These are phyloP conservation scores for Basileuterus tristriatus DNA, from an alignment of 2,797 vertebrate genomes.

Conservation along the genomic window DNA sequence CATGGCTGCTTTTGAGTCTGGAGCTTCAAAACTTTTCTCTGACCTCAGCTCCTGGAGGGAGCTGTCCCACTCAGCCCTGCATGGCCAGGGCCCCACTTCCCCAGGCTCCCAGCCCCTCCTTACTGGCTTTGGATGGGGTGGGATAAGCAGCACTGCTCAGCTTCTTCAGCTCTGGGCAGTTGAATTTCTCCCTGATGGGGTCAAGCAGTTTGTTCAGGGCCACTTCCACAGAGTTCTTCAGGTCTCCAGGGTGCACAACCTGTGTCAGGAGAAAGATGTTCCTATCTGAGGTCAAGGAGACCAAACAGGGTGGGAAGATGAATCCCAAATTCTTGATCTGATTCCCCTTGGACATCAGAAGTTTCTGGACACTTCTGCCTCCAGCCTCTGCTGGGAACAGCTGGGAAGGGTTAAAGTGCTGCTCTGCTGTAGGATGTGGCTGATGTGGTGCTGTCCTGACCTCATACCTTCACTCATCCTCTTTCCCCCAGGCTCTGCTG, in stretches of 20 bases:
- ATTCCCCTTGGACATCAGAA: background rate
- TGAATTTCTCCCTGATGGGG: conserved; percentile 95
- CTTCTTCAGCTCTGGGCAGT: conserved; percentile 86
- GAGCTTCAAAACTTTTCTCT: background rate
- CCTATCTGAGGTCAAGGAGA: background rate
- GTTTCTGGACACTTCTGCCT: background rate
- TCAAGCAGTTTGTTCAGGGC: conserved; percentile 91
- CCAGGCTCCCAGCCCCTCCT: conserved; percentile 22
- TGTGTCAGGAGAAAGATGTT: conserved; percentile 41
- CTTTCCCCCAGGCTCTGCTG: fast-evolving
- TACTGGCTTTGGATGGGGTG: conserved; percentile 85
- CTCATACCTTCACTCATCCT: background rate
- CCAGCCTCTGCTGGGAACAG: background rate
- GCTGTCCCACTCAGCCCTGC: background rate
- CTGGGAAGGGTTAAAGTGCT: background rate
- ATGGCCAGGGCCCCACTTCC: background rate
- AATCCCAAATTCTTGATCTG: background rate
- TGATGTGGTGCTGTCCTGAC: background rate
- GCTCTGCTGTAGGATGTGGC: background rate
- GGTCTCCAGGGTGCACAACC: conserved; percentile 92
- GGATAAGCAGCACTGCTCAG: conserved; percentile 87
- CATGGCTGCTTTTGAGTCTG: background rate
- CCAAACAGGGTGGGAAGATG: background rate
- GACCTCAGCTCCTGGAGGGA: background rate
- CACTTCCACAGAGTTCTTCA: conserved; percentile 93